Evolutionary conservation across 92 coral and sea anemone species (phyloP), one percentile per base, ranked within the genome.

Genomic region (Epizoanthus illoricatus): DNA sequence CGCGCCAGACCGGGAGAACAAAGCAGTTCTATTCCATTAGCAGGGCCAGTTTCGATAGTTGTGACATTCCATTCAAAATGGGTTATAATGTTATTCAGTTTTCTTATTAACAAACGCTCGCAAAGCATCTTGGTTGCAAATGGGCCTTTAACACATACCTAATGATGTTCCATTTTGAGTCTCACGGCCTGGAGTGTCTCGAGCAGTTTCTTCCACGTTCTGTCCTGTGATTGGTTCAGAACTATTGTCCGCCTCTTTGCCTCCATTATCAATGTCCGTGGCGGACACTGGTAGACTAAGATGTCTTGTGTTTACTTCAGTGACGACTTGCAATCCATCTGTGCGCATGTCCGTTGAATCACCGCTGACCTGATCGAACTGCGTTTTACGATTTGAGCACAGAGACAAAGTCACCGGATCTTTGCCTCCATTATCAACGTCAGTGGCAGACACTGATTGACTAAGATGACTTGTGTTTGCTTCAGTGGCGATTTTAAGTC

Each of bases 341-440:
- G 71, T 78, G 43, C 43, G 60, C 20, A 20, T 21, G 71, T 42
- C 24, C 15, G 57, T 4, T 19, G 67, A n/a, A 42, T 12, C 13
- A 21, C 33, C 15, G 42, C 49, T 57, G 47, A 5, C 65, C 65
- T 74, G 42, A 18, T 5, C 49, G 23, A 41, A 4, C 16, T 19
- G 81, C n/a, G 13, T 28, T n/a, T 75, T 59, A 33, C 45, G 52
- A 66, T 58, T 39, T 75, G 69, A 36, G 20, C 64, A 61, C 47
- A 61, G 20, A 0, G 64, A 9, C 13, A 6, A 17, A 23, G n/a
- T 4, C 7, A 61, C 58, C 17, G 41, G 82, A 5, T 78, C 47
- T 12, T 3, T 52, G 56, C 13, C 56, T 52, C 15, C 56, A 11
- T 28, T 28, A 52, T 13, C 56, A 52, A 52, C 56, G 3, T 52